These are phyloP conservation scores for Lucinisca nassula DNA, from an alignment of 2,888 invertebrate species.

Conservation along the genomic window DNA sequence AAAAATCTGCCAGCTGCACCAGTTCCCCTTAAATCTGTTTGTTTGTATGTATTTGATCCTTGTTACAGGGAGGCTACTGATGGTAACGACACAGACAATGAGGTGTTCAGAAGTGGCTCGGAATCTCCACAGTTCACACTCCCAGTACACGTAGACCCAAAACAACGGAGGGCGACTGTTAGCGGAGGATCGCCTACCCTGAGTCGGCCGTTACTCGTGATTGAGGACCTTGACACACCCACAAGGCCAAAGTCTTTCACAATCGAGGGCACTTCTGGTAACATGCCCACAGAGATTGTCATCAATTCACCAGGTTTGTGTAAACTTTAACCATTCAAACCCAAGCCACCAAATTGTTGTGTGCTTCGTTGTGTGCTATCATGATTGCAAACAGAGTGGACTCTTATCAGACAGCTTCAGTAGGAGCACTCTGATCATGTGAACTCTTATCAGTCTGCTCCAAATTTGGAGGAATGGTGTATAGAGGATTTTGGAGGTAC, in stretches of 20 bases:
- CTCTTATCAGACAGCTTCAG: no score
- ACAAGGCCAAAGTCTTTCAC: slow-evolving; percentile 81
- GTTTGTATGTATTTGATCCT: no score
- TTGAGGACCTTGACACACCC: slow-evolving; percentile 83
- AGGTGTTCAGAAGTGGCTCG: slow-evolving; percentile 87
- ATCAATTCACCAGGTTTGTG: slow-evolving; percentile 65
- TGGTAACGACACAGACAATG: slow-evolving; percentile 88
- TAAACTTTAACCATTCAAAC: no score
- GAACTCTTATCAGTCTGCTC: no score
- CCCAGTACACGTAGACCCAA: slow-evolving; percentile 84
- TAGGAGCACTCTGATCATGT: no score
- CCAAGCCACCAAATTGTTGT: no score
- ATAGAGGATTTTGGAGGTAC: no score
- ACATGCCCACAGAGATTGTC: slow-evolving; percentile 66
- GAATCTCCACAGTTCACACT: slow-evolving; percentile 84
- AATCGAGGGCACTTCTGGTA: slow-evolving; percentile 53
- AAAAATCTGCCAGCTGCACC: no score
- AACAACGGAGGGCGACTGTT: slow-evolving; percentile 95
- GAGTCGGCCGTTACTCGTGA: slow-evolving; percentile 79
- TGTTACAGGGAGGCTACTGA: slow-evolving; percentile 64
- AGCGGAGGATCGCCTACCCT: slow-evolving; percentile 91
- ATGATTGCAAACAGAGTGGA: no score
- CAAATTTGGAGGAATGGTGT: no score
- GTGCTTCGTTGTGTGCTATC: no score
- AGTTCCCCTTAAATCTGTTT: no score